Evolutionary conservation across 1,140 invertebrate genomes (phyloP), one percentile per base, ranked within the genome.

Genomic region (Aricia agestis): DNA sequence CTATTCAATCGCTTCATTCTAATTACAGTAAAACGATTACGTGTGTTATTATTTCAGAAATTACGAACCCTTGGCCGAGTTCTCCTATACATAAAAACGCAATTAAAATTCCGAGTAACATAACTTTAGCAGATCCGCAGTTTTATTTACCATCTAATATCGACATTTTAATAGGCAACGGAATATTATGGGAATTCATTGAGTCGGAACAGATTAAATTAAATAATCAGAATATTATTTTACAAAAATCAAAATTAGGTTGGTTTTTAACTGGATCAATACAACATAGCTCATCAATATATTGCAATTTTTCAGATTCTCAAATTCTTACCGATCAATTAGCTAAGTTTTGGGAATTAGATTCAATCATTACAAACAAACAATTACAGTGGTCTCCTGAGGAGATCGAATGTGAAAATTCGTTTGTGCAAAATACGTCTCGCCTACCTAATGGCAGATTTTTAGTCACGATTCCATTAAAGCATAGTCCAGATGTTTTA

Each of bases 401-500:
- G 71, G 75, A 85, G 66, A 17, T 66, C 5, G 36, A 66, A 32
- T 79, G 78, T 65, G 78, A 84, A 70, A 25, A 77, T 9, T 73
- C 80, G 72, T 82, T 81, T 68, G 68, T 76, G 13, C 42, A 71
- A 75, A 75, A 72, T 31, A 76, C 73, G 19, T 67, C 11, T 17
- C 65, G 75, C 66, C 42, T 76, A 71, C 18, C 25, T 18, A 59
- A 72, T 18, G 82, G 84, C 25, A 70, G 78, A 19, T 89, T 82
- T 75, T 74, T 79, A 15, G 84, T 87, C 2, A 59, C 67, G n/a
- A 69, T 69, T 18, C 83, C 86, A 5, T 75, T 87, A 7, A 81
- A 77, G 18, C n/a, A 77, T 7, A 67, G 66, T 68, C 68, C 36
- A 9, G 9, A 36, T 36, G 36, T 36, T 84, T 7, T 61, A 61